Conservation (phyloP, 1,140 invertebrate genomes). For the Teleogryllus occipitalis region DNA sequence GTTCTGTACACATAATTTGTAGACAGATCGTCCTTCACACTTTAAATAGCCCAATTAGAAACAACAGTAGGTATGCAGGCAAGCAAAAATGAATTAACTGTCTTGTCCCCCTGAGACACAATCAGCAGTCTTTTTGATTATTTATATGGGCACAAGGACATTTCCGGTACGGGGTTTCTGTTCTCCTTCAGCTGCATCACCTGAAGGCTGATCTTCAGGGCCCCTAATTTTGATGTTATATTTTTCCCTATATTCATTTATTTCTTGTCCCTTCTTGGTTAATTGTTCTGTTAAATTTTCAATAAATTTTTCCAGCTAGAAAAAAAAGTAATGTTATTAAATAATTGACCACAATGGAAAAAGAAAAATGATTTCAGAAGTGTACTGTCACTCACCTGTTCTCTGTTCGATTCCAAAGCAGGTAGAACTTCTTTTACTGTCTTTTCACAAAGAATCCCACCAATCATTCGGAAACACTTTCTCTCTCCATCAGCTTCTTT, state of each 20-base stretch:
- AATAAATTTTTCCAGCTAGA: conserved; percentile 65
- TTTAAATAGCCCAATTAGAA: conserved; percentile 5
- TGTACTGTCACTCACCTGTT: conserved; percentile 48
- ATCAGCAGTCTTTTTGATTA: neutral
- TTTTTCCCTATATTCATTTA: conserved; percentile 88
- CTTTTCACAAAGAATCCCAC: conserved; percentile 85
- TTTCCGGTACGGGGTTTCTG: conserved; percentile 17
- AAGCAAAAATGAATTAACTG: neutral
- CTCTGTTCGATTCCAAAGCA: conserved; percentile 68
- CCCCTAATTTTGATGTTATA: conserved; percentile 75
- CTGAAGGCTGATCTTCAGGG: conserved; percentile 39
- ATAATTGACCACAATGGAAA: neutral
- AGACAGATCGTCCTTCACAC: conserved; percentile 2
- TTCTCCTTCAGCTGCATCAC: neutral
- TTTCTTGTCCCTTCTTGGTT: conserved; percentile 77
- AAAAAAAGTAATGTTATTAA: conserved; percentile 16
- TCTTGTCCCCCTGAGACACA: neutral
- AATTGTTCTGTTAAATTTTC: conserved; percentile 72
- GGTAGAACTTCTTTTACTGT: conserved; percentile 88
- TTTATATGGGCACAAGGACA: conserved; percentile 16
- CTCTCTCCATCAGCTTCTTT: conserved; percentile 74
- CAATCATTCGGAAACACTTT: conserved; percentile 90
- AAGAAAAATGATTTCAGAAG: neutral
- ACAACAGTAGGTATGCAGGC: neutral
- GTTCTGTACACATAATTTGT: conserved; percentile 7